Evolutionary conservation across 2,113 vertebrate species (phyloP).

Genomic region (human (Homo sapiens)): DNA sequence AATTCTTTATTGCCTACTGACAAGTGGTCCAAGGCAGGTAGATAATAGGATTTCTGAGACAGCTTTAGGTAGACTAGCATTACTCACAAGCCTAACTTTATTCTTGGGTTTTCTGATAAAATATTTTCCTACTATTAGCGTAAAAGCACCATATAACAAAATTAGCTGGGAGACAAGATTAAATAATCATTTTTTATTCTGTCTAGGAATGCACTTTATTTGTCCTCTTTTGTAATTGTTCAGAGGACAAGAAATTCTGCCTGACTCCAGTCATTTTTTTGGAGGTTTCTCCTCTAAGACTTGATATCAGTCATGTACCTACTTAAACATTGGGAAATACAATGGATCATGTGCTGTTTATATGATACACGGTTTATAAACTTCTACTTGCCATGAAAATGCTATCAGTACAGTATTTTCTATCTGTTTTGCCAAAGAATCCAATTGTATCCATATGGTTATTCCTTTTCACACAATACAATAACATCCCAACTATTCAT

Average conservation of each 20-base stretch:
- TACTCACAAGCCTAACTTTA: background rate
- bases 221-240: slow-evolving; percentile 41
- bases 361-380: background rate
- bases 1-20: slow-evolving; percentile 11
- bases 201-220: slow-evolving; percentile 2
- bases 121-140: slow-evolving; percentile 36
- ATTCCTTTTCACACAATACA: background rate
- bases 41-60: slow-evolving; percentile 30
- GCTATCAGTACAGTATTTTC: background rate
- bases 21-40: slow-evolving; percentile 14
- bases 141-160: slow-evolving; percentile 5
- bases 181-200: slow-evolving; percentile 12
- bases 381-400: background rate
- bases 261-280: slow-evolving; percentile 14
- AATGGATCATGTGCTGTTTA: background rate
- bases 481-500: background rate
- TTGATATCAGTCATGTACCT: background rate
- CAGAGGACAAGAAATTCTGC: background rate
- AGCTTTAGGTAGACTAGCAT: background rate
- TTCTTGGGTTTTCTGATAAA: background rate
- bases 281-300: background rate
- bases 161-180: background rate
- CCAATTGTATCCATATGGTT: background rate
- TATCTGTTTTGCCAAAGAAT: background rate
- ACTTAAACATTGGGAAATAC: background rate